Percentiles rank a stretch among this genome's conserved stretches.
Evolutionary conservation across 2,797 vertebrate species (phyloP).

Genomic region (Anisognathus igniventris): DNA sequence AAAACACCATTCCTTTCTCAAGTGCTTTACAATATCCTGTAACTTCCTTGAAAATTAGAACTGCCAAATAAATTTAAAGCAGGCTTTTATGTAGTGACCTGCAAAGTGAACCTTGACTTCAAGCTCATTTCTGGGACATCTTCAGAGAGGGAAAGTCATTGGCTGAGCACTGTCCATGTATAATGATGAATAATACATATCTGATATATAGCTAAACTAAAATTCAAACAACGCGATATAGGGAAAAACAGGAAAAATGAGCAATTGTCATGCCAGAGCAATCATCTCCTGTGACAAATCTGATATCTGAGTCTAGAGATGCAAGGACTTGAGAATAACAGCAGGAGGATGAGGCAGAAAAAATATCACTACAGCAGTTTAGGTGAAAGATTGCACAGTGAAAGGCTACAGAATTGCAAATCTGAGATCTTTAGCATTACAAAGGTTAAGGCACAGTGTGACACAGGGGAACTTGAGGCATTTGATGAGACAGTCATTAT

Average conservation of each 20-base stretch:
- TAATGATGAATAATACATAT: not conserved
- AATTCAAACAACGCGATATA: not conserved
- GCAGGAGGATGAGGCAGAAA: not conserved
- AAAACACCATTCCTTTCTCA: not conserved
- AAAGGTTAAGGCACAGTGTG: not conserved
- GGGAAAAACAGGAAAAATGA: not conserved
- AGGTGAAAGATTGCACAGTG: not conserved
- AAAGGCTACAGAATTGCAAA: not conserved
- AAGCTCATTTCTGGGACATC: not conserved
- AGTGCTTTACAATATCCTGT: not conserved
- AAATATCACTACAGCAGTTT: not conserved
- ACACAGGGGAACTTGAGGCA: not conserved
- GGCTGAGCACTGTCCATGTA: not conserved
- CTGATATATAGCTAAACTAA: not conserved
- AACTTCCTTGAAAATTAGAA: not conserved
- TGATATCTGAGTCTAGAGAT: not conserved
- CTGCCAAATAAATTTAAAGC: not conserved
- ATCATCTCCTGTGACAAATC: not conserved
- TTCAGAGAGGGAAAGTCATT: not conserved
- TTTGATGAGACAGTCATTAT: conserved; percentile 15
- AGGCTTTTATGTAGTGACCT: not conserved
- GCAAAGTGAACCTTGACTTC: not conserved
- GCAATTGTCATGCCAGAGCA: not conserved
- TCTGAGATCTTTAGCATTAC: conserved; percentile 22
- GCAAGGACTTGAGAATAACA: not conserved